Conservation (phyloP, 2,113 vertebrate species). For the Chunga burmeisteri region DNA sequence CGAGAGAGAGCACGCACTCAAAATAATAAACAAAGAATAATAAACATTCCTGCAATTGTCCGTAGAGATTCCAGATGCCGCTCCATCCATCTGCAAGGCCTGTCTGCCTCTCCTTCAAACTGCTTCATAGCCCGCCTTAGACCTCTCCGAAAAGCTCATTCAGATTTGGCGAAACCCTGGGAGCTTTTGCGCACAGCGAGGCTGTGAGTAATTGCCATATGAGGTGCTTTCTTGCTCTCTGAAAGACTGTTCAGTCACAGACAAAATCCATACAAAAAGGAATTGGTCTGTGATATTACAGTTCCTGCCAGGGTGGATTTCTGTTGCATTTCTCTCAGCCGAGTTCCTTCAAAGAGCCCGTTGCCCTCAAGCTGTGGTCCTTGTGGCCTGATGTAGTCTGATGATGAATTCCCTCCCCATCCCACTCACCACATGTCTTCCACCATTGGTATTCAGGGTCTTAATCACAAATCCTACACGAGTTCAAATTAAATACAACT, state of each 20-base stretch:
- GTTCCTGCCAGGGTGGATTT: neutral
- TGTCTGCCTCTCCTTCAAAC: neutral
- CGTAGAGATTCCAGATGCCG: constrained; percentile 2
- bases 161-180: neutral
- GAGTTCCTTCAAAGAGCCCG: neutral
- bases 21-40: constrained; percentile 49
- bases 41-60: constrained; percentile 5
- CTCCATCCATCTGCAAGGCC: neutral
- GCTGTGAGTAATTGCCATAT: neutral
- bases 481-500: neutral
- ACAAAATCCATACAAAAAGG: neutral
- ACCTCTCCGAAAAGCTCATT: neutral
- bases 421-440: neutral
- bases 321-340: neutral
- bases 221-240: neutral
- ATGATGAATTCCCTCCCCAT: neutral
- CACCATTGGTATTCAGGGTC: neutral
- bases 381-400: neutral
- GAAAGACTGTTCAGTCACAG: neutral
- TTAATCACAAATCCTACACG: neutral
- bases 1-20: neutral
- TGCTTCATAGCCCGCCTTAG: fast-evolving
- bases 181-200: neutral
- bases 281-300: neutral
- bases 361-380: neutral